Evolutionary conservation across 2,888 invertebrate species (phyloP), one percentile per base, ranked within the genome.

Genomic region (Trypoxylon attenuatum): DNA sequence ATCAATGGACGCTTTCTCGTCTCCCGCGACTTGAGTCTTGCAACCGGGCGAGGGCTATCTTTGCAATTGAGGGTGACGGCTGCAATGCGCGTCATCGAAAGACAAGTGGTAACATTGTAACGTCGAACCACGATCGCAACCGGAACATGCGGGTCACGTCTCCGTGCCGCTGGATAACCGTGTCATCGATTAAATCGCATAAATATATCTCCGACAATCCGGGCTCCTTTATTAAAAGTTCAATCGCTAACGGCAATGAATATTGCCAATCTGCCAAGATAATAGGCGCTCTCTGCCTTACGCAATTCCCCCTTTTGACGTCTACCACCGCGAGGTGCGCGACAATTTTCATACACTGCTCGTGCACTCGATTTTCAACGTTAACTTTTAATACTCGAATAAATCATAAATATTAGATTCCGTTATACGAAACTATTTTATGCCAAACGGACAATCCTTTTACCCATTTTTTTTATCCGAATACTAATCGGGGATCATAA

Each of bases 121-220:
- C 58, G 8, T 54, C 50, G 59, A 59, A 46, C 59, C 54, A 59
- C n/a, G 15, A 66, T 54, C 54, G 54, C 57, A 61, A 49, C 51
- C 38, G 42, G 29, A 62, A 43, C 66, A 76, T 62, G 56, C 69
- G 42, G 65, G 72, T 65, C 76, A 60, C 70, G 58, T 38, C 51
- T 55, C 53, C 54, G 64, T 42, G 58, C 63, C 23, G 43, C 38
- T 42, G 60, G 65, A 67, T 70, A 77, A 72, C 62, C 59, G 71
- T 76, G 77, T 63, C 73, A 76, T 73, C 77, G 77, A 76, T 73
- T 69, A 65, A 66, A 63, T 42, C 66, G 58, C 63, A 61, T 69
- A 69, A 71, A 72, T 72, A 64, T 55, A 39, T 62, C 46, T 39
- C 15, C 25, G 15, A 23, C 49, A 22, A 50, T 38, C 38, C 33